Evolutionary conservation across 92 coral and sea anemone species (phyloP), one percentile per base, ranked within the genome.

Genomic region (Chrysogorgia sp.): DNA sequence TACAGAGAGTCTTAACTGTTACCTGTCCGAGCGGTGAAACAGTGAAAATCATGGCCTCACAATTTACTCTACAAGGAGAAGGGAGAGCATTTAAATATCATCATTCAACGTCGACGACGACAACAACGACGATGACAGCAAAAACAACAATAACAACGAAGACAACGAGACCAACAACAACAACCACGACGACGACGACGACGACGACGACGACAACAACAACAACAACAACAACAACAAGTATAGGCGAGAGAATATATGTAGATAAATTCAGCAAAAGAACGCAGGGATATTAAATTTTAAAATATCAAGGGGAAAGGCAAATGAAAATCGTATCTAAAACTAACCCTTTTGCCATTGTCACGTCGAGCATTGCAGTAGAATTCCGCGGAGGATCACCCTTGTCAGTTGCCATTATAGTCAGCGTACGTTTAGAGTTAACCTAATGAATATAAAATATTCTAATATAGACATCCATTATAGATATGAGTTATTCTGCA

Each of bases 11-110:
- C 35, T 96, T 83, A 0, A 90, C 85, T 1, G 86, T 76, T 3
- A 92, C 87, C 0, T 66, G 58, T 0, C 99, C 99, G 19, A 71
- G 76, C 10, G 87, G 84, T 10, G 91, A 75, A 26, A 96, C 87
- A 31, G 19, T 77, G 64, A 92, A 96, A 31, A 81, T 82, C 96
- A 96, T 96, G 0, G 99, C 97, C 74, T 96, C 91, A 62, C 99
- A 96, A 0, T 83, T 63, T 12, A 85, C 77, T 0, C 97, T 94
- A 56, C 3, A 20, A 30, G 57, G 35, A 75, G 78, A 72, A 75
- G 24, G 10, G 4, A 62, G 45, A 69, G 6, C 59, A 52, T 5
- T 17, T 3, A 52, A 23, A 52, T 19, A 43, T 25, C 0, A 2
- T 26, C 24, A 41, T 62, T 29, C 40, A 68, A 8, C 10, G 1